phyloP scores from a whole-genome alignment of 2,797 vertebrate species.

The Acanthornis magna region DNA sequence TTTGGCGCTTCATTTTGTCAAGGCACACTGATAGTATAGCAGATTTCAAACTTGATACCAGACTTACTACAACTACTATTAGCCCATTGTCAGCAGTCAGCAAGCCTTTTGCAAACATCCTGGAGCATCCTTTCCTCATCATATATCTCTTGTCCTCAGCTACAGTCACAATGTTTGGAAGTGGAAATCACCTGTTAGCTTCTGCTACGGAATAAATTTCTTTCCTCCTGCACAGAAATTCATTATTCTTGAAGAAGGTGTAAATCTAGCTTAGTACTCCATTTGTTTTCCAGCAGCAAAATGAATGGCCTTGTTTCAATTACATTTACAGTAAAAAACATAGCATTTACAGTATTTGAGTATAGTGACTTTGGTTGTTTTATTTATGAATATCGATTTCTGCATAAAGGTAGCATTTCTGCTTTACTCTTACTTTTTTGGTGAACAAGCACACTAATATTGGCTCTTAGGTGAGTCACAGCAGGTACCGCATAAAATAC shows the following conservation, averaged over 20 bases:
- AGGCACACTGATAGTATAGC: not conserved
- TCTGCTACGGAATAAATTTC: constrained; percentile 20
- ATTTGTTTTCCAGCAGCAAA: constrained; percentile 39
- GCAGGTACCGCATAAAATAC: not conserved
- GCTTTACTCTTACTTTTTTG: constrained; percentile 8
- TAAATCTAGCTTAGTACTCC: constrained; percentile 18
- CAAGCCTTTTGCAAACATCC: not conserved
- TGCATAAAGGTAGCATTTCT: constrained; percentile 36
- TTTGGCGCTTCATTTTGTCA: not conserved
- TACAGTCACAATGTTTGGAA: not conserved
- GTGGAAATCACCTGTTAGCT: not conserved
- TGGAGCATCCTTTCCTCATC: not conserved
- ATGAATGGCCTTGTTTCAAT: constrained; percentile 50
- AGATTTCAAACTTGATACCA: not conserved
- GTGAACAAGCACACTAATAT: not conserved
- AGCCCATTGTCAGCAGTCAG: not conserved
- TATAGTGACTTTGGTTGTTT: constrained; percentile 38
- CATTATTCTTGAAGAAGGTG: not conserved
- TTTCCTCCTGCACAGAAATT: not conserved
- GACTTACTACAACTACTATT: not conserved
- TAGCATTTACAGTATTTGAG: constrained; percentile 46
- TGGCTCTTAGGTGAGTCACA: not conserved
- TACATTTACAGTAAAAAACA: constrained; percentile 57
- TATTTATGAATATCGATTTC: constrained; percentile 58
- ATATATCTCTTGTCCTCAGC: not conserved